phyloP scores from a whole-genome alignment of 1,140 invertebrate species.

The Caenorhabditis tropicalis region DNA sequence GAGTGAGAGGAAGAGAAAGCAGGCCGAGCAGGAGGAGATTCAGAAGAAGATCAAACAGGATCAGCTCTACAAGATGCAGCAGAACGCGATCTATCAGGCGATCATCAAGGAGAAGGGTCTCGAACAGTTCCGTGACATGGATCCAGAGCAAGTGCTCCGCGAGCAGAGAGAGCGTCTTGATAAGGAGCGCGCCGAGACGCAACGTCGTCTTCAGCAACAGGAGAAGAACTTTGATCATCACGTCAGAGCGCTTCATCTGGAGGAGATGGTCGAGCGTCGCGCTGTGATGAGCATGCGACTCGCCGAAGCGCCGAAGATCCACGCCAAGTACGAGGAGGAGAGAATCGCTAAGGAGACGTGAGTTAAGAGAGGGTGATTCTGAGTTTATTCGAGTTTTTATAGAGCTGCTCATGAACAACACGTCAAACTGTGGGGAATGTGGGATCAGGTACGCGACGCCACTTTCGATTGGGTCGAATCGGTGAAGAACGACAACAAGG shows the following conservation, averaged over 20 bases:
- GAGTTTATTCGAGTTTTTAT: conserved; percentile 48
- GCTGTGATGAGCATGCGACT: conserved; percentile 56
- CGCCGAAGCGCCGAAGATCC: conserved; percentile 52
- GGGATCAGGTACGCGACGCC: conserved; percentile 59
- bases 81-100: conserved; percentile 63
- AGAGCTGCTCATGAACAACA: conserved; percentile 62
- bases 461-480: conserved; percentile 62
- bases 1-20: conserved; percentile 61
- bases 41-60: conserved; percentile 55
- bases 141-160: conserved; percentile 64
- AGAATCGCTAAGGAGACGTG: conserved; percentile 66
- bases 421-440: conserved; percentile 59
- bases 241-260: conserved; percentile 69
- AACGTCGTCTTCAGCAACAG: conserved; percentile 54
- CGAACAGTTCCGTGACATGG: conserved; percentile 64
- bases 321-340: conserved; percentile 62
- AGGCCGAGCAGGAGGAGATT: conserved; percentile 63
- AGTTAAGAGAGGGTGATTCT: too few relatives aligned
- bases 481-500: conserved; percentile 57
- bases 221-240: conserved; percentile 72
- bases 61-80: conserved; percentile 54
- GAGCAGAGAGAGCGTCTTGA: conserved; percentile 64
- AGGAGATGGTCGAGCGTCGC: conserved; percentile 65
- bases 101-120: conserved; percentile 70
- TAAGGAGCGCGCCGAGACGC: conserved; percentile 50